Evolutionary conservation across 2,888 invertebrate species (phyloP), one percentile per base, ranked within the genome.

Genomic region (Trichacis sp.): DNA sequence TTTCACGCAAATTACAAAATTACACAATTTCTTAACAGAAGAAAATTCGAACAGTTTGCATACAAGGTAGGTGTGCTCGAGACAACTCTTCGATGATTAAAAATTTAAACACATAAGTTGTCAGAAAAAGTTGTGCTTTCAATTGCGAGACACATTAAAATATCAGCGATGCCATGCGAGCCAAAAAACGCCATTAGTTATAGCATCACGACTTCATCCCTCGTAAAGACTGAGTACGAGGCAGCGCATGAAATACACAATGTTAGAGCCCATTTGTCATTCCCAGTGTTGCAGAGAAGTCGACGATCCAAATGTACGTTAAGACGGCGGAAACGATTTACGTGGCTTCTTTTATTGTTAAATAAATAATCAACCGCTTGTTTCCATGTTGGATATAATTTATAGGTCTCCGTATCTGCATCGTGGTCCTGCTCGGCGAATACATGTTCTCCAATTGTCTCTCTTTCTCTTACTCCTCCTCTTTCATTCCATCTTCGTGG

Each of bases 331-430:
- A 55, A 64, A 48, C 65, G 63, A 68, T 68, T 63, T 65, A 68
- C 67, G 56, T 50, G 64, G 64, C 72, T 78, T 64, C 67, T 81
- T 81, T 80, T 77, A 82, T 78, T 77, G 78, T 82, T 83, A 81
- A 81, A 82, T 82, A 83, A 83, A 83, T 81, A 83, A 79, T 80
- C 79, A 77, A 77, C 65, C 72, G 73, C 77, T 74, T 77, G 77
- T 78, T 77, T 73, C 73, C 79, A 76, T 77, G 79, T 79, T 79
- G 73, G 76, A 72, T 61, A 74, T 81, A 81, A 82, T 82, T 82
- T 82, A 82, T 83, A 79, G 77, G 74, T 74, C 77, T 73, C 75
- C 73, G 72, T 68, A 66, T 67, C 68, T 66, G 38, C 60, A 51
- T 2, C 50, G 54, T 36, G 55, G 63, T 49, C 65, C 57, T 40